Conservation (phyloP, 1,140 invertebrate genomes). For the Campoletis sonorensis region DNA sequence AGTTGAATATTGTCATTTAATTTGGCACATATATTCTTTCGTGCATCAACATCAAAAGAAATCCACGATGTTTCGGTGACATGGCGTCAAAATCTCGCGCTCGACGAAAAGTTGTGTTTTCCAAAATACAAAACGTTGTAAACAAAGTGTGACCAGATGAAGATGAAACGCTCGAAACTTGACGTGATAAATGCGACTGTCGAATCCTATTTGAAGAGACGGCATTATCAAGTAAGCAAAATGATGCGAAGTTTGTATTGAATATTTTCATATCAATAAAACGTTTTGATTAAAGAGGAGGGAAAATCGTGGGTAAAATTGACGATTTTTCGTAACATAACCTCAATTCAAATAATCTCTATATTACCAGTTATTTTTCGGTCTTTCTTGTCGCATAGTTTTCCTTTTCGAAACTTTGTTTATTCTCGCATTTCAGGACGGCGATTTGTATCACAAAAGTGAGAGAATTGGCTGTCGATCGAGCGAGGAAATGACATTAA, state of each 20-base stretch:
- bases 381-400: background rate
- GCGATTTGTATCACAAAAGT: constrained; percentile 67
- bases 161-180: constrained; percentile 75
- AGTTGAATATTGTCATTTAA: background rate
- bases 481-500: constrained; percentile 72
- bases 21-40: background rate
- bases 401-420: background rate
- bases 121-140: constrained; percentile 49
- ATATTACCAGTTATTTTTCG: background rate
- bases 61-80: constrained; percentile 50
- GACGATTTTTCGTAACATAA: constrained; percentile 48
- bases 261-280: background rate
- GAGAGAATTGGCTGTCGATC: constrained; percentile 64
- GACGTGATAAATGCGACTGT: constrained; percentile 74
- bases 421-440: constrained; percentile 59
- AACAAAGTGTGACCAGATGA: constrained; percentile 59
- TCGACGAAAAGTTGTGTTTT: constrained; percentile 49
- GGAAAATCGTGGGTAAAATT: constrained; percentile 6
- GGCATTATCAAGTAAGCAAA: constrained; percentile 72
- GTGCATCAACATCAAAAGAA: background rate
- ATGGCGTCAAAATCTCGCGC: constrained; percentile 50
- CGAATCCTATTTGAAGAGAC: constrained; percentile 75
- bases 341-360: constrained; percentile 45
- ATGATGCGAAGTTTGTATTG: too few species aligned
- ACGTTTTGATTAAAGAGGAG: background rate